Conservation (phyloP, 2,797 vertebrate species). For the Chaunax sp. region DNA sequence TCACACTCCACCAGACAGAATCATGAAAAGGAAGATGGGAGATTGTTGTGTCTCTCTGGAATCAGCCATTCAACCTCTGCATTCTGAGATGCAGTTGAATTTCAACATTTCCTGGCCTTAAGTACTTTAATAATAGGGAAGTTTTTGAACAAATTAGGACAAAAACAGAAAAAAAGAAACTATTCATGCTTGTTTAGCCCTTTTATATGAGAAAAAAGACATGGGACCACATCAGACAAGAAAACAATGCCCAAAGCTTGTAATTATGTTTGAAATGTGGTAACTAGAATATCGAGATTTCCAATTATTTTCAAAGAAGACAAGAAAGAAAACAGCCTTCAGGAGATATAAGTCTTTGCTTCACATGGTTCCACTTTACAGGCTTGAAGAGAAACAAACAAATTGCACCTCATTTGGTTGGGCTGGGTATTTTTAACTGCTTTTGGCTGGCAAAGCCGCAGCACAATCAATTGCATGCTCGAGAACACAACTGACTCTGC, state of each 20-base stretch:
- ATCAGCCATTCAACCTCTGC: constrained; percentile 10
- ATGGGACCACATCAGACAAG: constrained; percentile 78
- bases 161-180: constrained; percentile 54
- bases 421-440: constrained; percentile 82
- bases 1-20: neutral
- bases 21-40: neutral
- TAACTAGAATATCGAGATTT: constrained; percentile 80
- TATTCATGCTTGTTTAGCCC: constrained; percentile 60
- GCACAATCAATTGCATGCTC: constrained; percentile 78
- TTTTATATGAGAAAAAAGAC: constrained; percentile 64
- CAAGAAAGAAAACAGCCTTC: constrained; percentile 66
- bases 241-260: constrained; percentile 77
- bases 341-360: constrained; percentile 75
- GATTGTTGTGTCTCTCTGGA: constrained; percentile 3
- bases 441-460: constrained; percentile 76
- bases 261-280: constrained; percentile 84
- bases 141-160: constrained; percentile 63
- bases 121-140: constrained; percentile 60
- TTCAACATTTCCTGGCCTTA: constrained; percentile 42
- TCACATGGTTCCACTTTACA: constrained; percentile 87
- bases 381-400: constrained; percentile 86
- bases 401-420: constrained; percentile 85
- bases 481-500: constrained; percentile 74
- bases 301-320: constrained; percentile 78
- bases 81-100: constrained; percentile 14